A percentile compares a stretch with the other conserved stretches of the same genome.
phyloP scores from a whole-genome alignment of 2,888 invertebrate species.

The Hirtodrosophila alboralis region DNA sequence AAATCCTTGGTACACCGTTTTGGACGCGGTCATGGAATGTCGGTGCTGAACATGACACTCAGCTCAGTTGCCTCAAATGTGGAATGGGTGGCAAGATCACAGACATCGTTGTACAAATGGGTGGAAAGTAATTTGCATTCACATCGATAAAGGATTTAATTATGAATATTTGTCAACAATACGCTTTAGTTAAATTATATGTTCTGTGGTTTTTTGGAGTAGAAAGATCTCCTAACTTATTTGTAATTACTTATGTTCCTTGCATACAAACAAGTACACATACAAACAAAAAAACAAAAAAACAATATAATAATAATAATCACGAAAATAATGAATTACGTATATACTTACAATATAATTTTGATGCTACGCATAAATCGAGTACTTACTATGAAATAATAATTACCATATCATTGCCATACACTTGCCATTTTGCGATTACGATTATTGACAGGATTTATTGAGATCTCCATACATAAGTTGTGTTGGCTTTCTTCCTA shows the following conservation, averaged over 20 bases:
- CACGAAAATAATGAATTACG: slow-evolving; percentile 17
- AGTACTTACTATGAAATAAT: slow-evolving; percentile 40
- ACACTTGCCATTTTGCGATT: slow-evolving; percentile 41
- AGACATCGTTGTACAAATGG: slow-evolving; percentile 84
- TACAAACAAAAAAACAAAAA: too few species aligned
- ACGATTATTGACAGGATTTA: slow-evolving; percentile 35
- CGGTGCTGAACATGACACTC: slow-evolving; percentile 84
- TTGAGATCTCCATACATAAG: slow-evolving; percentile 52
- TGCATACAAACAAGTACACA: slow-evolving; percentile 46
- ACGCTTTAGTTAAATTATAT: slow-evolving; percentile 30
- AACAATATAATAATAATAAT: too few species aligned
- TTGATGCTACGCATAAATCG: slow-evolving; percentile 7
- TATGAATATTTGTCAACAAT: slow-evolving; percentile 8
- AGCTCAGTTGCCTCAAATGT: slow-evolving; percentile 84
- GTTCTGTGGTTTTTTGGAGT: slow-evolving; percentile 23
- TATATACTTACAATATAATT: slow-evolving; percentile 17
- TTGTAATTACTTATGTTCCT: slow-evolving; percentile 82
- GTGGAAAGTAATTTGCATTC: slow-evolving; percentile 82
- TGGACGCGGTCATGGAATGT: slow-evolving; percentile 84
- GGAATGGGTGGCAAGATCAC: slow-evolving; percentile 84
- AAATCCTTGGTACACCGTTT: slow-evolving; percentile 84
- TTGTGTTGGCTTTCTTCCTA: slow-evolving; percentile 35
- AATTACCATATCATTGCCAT: slow-evolving; percentile 77
- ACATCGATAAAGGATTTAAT: slow-evolving; percentile 70
- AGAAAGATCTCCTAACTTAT: slow-evolving; percentile 65